Evolutionary conservation across 2,797 vertebrate species (phyloP), one percentile per base, ranked within the genome.

Genomic region (Chloroceryle amazona): DNA sequence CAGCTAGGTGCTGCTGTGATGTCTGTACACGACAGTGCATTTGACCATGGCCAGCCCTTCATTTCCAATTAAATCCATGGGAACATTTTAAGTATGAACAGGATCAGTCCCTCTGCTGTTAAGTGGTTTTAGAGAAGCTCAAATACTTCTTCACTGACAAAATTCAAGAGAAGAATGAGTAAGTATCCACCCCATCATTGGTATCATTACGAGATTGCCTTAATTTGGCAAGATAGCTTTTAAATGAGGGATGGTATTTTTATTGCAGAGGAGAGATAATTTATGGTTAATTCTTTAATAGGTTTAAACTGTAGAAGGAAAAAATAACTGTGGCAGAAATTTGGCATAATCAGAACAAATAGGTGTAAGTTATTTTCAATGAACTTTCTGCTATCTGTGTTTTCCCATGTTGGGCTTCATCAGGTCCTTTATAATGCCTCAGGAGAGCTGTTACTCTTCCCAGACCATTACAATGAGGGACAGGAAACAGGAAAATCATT

Each of bases 1-100:
- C 94, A 92, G 90, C 39, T 90, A 95, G 79, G 42, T 92, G 81
- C 88, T 92, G 58, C 71, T 76, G 55, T 72, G 71, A 66, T 79
- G 17, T 79, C 41, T 73, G 39, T 33, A 82, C 17, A 57, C 2
- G 8, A 65, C 39, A 42, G n/a, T 66, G 67, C 16, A 81, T 95
- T 72, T 80, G 76, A 85, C 80, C 49, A 21, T 35, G 39, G 35
- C 49, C 57, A 80, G 5, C 37, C 71, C 44, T 89, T 75, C 17
- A 29, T 75, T 94, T 91, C 70, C 54, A 68, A 33, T 81, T 86
- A 89, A 70, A 11, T 84, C 70, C 23, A n/a, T 72, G 55, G 72
- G 72, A 88, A 80, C 8, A 3, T 74, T 90, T 76, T 74, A 75
- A 57, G 35, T 60, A 52, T 26, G n/a, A 91, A 25, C 13, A 80